Base-by-base conservation (phyloP, 2,888 invertebrate genomes). In the Copidosoma aretas region DNA sequence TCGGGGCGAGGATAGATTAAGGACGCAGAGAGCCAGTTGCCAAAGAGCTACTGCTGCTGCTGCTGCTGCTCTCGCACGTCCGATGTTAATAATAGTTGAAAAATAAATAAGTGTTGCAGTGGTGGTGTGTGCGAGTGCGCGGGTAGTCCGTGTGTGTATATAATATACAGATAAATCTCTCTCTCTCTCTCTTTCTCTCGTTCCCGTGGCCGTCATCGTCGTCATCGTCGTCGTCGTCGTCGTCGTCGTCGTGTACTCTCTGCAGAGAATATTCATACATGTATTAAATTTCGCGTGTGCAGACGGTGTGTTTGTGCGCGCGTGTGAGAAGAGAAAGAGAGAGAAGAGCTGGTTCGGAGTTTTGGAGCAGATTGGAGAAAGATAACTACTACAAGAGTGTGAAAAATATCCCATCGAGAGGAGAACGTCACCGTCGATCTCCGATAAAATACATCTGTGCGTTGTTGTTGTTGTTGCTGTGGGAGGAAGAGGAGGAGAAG, bases 41-140 rank as follows among this genome's bases (percentile, higher is more conserved):
- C 32, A 32, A 32, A 32, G 32, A 32, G 32, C 32, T 32, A 8
- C 32, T 32, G 4, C n/a, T n/a, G n/a, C n/a, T n/a, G n/a, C n/a
- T n/a, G n/a, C n/a, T n/a, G n/a, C n/a, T n/a, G 3, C 32, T 32
- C 32, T 32, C 32, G 32, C 32, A 32, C 32, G 32, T 32, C 32
- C 43, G 43, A 46, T 46, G 43, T 8, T 46, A 46, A 46, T 46
- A 46, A 46, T 46, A 46, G 43, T 43, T 24, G 43, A 15, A 43
- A 58, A 14, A 39, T n/a, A 25, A 3, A n/a, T n/a, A n/a, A n/a
- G n/a, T n/a, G n/a, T 10, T 12, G 57, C 17, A 58, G 19, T 41
- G 15, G 56, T 57, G n/a, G n/a, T n/a, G n/a, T n/a, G 56, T 32
- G 64, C 41, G 59, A 24, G 59, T 41, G 64, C n/a, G 53, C 43